These are phyloP conservation scores for Bombyx huttoni DNA, from an alignment of 2,888 invertebrate species.

Conservation along the genomic window DNA sequence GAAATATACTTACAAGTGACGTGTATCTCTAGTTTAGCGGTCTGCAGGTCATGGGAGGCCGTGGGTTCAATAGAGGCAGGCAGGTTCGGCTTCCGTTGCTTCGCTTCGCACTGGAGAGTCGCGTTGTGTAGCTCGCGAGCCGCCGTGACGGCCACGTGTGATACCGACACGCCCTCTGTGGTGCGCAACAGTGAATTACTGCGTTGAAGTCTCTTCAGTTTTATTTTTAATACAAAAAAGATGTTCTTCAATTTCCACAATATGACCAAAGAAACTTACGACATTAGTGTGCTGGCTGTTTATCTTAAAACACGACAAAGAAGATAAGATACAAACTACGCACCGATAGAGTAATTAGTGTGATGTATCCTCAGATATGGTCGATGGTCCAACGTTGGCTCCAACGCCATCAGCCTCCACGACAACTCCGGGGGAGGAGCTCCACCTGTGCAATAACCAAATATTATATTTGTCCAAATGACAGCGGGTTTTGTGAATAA, in stretches of 20 bases:
- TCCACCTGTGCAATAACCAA: slow-evolving; percentile 59
- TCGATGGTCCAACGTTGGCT: slow-evolving; percentile 65
- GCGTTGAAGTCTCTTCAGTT: no score
- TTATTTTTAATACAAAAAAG: no score
- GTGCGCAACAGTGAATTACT: background rate
- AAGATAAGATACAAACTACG: slow-evolving; percentile 6
- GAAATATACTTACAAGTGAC: slow-evolving; percentile 50
- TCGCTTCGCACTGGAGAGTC: slow-evolving; percentile 84
- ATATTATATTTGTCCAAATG: background rate
- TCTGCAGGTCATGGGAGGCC: slow-evolving; percentile 34
- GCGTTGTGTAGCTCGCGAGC: slow-evolving; percentile 90
- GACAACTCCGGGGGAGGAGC: slow-evolving; percentile 74
- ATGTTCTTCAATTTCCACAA: no score
- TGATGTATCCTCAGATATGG: slow-evolving; percentile 69
- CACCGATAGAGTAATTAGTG: slow-evolving; percentile 62
- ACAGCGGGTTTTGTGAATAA: no score
- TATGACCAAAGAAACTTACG: no score
- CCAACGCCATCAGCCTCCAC: slow-evolving; percentile 65
- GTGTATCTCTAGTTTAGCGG: slow-evolving; percentile 55
- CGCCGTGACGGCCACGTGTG: slow-evolving; percentile 79
- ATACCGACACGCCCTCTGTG: slow-evolving; percentile 46
- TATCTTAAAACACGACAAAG: no score
- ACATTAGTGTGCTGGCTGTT: no score
- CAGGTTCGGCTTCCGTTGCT: slow-evolving; percentile 66
- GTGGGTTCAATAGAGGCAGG: slow-evolving; percentile 67